A percentile compares a stretch with the other conserved stretches of the same genome.
Conservation (phyloP, 2,888 invertebrate genomes). For the Ormyrus thymus region DNA sequence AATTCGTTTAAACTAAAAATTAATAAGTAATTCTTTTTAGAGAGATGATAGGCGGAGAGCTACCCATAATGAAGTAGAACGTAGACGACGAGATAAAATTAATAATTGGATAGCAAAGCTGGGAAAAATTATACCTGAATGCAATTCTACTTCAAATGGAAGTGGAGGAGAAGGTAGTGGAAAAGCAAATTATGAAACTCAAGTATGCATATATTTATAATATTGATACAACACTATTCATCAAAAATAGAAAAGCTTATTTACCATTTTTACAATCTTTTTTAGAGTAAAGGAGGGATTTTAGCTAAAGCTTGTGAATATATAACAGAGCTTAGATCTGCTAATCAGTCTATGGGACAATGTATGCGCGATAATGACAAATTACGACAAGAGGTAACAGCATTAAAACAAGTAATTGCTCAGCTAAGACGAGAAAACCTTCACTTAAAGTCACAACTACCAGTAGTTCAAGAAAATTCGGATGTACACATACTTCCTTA, state of each 20-base stretch:
- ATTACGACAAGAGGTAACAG: slow-evolving; percentile 82
- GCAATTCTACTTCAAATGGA: slow-evolving; percentile 70
- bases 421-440: slow-evolving; percentile 87
- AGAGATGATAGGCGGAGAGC: slow-evolving; percentile 92
- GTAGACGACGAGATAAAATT: slow-evolving; percentile 94
- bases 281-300: slow-evolving; percentile 94
- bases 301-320: slow-evolving; percentile 97
- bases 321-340: slow-evolving; percentile 88
- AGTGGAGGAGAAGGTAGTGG: slow-evolving; percentile 70
- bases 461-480: slow-evolving; percentile 57
- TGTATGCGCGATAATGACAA: slow-evolving; percentile 84
- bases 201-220: slow-evolving; percentile 59
- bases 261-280: slow-evolving; percentile 27
- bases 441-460: slow-evolving; percentile 79
- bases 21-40: slow-evolving; percentile 73
- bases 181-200: slow-evolving; percentile 73
- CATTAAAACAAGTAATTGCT: slow-evolving; percentile 83
- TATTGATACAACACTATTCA: slow-evolving; percentile 24
- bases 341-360: slow-evolving; percentile 83
- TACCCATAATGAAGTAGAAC: slow-evolving; percentile 96
- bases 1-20: slow-evolving; percentile 24
- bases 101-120: slow-evolving; percentile 97
- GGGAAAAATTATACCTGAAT: slow-evolving; percentile 91
- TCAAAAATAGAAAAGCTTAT: no score
- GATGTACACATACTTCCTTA: slow-evolving; percentile 58